Conservation (phyloP, 1,140 invertebrate genomes). For the Wiebesia pumilae region DNA sequence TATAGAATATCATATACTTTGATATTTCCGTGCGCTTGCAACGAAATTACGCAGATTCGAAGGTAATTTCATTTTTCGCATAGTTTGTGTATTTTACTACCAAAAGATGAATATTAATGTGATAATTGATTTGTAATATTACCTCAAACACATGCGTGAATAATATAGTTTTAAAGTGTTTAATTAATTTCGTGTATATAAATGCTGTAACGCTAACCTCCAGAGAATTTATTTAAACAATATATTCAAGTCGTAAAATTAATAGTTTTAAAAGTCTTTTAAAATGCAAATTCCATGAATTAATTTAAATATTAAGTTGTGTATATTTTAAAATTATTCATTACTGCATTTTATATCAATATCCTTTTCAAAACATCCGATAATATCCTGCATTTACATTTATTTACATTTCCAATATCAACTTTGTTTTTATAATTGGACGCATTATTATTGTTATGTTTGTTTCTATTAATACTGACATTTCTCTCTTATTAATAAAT, state of each 20-base stretch:
- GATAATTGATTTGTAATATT: slow-evolving; percentile 30
- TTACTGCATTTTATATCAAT: not conserved
- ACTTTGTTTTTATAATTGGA: not conserved
- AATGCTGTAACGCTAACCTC: not conserved
- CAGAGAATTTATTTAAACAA: slow-evolving; percentile 21
- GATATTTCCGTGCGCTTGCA: not conserved
- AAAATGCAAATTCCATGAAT: slow-evolving; percentile 34
- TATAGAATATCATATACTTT: slow-evolving; percentile 35
- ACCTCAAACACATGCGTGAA: slow-evolving; percentile 23
- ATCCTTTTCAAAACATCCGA: not conserved
- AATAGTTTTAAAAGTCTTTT: slow-evolving; percentile 21
- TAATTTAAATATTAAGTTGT: not conserved
- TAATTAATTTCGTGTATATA: slow-evolving; percentile 39
- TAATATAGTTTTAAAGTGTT: slow-evolving; percentile 29
- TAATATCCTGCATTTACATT: not conserved
- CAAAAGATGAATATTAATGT: slow-evolving; percentile 14
- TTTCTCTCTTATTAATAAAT: not conserved
- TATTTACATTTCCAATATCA: not conserved
- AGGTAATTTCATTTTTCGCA: slow-evolving; percentile 35
- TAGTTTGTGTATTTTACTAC: slow-evolving; percentile 29
- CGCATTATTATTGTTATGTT: not conserved
- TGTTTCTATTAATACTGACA: not conserved
- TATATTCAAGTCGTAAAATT: slow-evolving; percentile 22
- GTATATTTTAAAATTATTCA: not conserved
- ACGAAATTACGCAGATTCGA: slow-evolving; percentile 21